Evolutionary conservation across 2,888 invertebrate genomes (phyloP), one percentile per base, ranked within the genome.

Genomic region (Eupeodes luniger): DNA sequence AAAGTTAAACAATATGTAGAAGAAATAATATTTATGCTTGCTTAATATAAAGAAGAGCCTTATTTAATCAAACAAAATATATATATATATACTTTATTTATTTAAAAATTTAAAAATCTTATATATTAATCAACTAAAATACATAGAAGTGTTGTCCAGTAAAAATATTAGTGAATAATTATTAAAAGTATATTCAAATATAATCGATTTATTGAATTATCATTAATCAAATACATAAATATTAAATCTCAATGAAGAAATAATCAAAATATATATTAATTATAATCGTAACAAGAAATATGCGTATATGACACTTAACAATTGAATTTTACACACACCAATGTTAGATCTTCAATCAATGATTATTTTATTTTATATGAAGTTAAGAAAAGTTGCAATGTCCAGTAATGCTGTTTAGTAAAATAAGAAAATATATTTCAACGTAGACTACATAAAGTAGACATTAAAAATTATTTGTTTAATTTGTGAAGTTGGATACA

Each of bases 281-380:
- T 5, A 27, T 9, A 55, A 57, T 27, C 27, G 16, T 53, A n/a
- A 55, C 5, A 55, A 34, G 1, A 14, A 5, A 57, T 57, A 57
- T 34, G 27, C 12, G 5, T 27, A 27, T 27, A 27, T 27, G 2
- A 27, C 27, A 27, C 12, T 5, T 27, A 57, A 7, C 27, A 57
- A 57, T 27, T 27, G 27, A 2, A 57, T 34, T 57, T 36, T 59
- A 59, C 34, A 34, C 59, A 59, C 14, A 57, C 12, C 6, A 57
- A 19, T 27, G 7, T 59, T n/a, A 59, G 7, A 34, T 34, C 4
- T 36, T 12, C 34, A 59, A 59, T 59, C 59, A 59, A 36, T 34
- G 59, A 36, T 59, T 59, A 59, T 59, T 36, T 59, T 36, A 59
- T 59, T 59, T 59, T 59, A 5, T 59, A 34, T 59, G n/a, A 59